Percentiles rank a stretch among this genome's conserved stretches.
These are phyloP conservation scores for Lycopodina hypogea DNA, from an alignment of 37 sponge, comb jelly and placozoan genomes.

Conservation along the genomic window DNA sequence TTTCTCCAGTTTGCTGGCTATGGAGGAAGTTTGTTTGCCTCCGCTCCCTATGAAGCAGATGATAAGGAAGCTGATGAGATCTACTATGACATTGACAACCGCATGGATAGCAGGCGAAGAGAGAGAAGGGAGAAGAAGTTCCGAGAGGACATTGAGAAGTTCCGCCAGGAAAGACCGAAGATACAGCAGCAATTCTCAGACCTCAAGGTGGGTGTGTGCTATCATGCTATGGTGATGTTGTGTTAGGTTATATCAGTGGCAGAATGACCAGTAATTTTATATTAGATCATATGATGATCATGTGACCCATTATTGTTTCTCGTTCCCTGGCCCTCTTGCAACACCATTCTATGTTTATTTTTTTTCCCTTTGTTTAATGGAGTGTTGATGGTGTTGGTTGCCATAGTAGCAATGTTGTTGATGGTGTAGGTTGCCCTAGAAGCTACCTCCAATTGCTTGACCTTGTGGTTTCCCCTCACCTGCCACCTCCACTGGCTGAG, in stretches of 20 bases:
- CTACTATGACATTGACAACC: slow-evolving; percentile 81
- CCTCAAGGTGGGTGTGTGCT: slow-evolving; percentile 58
- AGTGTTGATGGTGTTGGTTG: no score
- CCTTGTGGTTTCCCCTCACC: no score
- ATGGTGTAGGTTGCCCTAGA: no score
- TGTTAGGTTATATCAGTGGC: background rate
- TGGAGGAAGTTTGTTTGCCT: slow-evolving; percentile 89
- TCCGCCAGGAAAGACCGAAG: slow-evolving; percentile 92
- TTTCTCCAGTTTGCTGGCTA: slow-evolving; percentile 85
- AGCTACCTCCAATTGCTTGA: no score
- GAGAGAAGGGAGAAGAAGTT: slow-evolving; percentile 91
- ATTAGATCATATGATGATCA: slow-evolving; percentile 5
- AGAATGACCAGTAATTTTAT: background rate
- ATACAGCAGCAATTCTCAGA: slow-evolving; percentile 99
- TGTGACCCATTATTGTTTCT: background rate
- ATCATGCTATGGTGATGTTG: background rate
- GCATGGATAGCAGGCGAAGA: slow-evolving; percentile 89
- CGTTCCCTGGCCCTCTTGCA: no score
- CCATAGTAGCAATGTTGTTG: no score
- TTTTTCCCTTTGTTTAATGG: no score
- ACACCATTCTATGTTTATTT: no score
- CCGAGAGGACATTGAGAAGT: slow-evolving; percentile 89
- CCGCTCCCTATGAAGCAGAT: slow-evolving; percentile 94
- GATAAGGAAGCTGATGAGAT: slow-evolving; percentile 93
- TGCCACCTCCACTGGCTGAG: no score